Evolutionary conservation across 2,113 vertebrate genomes (phyloP).

Genomic region (Alces alces): DNA sequence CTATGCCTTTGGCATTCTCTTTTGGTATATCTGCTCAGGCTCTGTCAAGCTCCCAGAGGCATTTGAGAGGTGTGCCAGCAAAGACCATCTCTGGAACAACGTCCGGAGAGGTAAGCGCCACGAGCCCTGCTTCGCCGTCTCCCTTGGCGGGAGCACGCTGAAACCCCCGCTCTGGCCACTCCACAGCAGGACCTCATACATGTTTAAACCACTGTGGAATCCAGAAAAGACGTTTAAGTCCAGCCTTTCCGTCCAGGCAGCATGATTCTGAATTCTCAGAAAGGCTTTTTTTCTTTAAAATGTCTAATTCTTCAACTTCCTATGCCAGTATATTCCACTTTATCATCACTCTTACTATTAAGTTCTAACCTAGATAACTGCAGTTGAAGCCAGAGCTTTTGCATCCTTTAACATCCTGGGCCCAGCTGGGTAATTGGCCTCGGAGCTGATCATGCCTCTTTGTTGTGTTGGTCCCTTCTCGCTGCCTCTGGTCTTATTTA

Average conservation of each 20-base stretch:
- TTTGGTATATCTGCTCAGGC: slow-evolving; percentile 98
- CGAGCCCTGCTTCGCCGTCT: neutral
- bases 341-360: neutral
- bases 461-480: rapidly evolving
- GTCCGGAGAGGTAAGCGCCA: slow-evolving; percentile 91
- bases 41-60: slow-evolving; percentile 96
- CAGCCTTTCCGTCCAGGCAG: neutral
- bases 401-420: neutral
- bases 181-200: neutral
- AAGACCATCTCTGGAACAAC: slow-evolving; percentile 99
- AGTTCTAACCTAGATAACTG: neutral
- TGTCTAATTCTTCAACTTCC: neutral
- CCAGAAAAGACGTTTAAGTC: neutral
- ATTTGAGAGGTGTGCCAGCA: slow-evolving; percentile 97
- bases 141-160: neutral
- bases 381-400: neutral
- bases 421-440: neutral
- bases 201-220: neutral
- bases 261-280: neutral
- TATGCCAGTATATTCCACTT: neutral
- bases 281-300: neutral
- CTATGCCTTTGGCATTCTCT: slow-evolving; percentile 98
- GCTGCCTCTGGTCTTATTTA: neutral
- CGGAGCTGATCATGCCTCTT: neutral
- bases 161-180: neutral